phyloP scores from a whole-genome alignment of 2,888 invertebrate species.

The Diarsia brunnea region DNA sequence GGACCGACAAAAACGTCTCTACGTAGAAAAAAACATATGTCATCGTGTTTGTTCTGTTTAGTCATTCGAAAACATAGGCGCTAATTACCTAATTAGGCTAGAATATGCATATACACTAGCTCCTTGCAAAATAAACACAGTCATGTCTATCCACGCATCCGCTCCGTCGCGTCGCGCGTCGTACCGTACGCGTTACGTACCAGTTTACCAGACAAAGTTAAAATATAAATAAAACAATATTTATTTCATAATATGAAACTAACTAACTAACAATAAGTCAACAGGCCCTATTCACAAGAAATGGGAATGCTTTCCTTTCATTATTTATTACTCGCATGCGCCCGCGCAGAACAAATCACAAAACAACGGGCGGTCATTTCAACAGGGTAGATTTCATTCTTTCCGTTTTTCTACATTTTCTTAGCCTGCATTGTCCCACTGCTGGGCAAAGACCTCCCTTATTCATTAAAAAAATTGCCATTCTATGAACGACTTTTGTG shows the following conservation, averaged over 20 bases:
- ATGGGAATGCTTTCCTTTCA: background rate
- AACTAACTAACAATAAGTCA: background rate
- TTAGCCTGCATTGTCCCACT: no score
- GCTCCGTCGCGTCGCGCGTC: no score
- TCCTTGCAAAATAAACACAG: background rate
- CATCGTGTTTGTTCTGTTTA: background rate
- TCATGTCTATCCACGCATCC: background rate
- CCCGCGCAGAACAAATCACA: background rate
- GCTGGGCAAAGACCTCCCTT: no score
- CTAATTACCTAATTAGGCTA: background rate
- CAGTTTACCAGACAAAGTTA: no score
- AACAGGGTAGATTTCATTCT: background rate
- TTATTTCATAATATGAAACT: no score
- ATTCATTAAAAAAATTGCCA: background rate
- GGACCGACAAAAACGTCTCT: background rate
- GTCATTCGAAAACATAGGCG: background rate
- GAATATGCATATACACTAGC: background rate
- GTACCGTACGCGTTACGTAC: no score
- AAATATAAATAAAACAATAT: no score
- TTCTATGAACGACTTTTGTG: background rate
- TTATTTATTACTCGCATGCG: conserved; percentile 10
- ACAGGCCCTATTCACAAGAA: background rate
- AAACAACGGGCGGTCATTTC: conserved; percentile 1
- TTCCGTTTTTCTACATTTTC: no score
- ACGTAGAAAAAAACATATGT: background rate